phyloP scores from a whole-genome alignment of 2,113 vertebrate species.

The Sorex fumeus region DNA sequence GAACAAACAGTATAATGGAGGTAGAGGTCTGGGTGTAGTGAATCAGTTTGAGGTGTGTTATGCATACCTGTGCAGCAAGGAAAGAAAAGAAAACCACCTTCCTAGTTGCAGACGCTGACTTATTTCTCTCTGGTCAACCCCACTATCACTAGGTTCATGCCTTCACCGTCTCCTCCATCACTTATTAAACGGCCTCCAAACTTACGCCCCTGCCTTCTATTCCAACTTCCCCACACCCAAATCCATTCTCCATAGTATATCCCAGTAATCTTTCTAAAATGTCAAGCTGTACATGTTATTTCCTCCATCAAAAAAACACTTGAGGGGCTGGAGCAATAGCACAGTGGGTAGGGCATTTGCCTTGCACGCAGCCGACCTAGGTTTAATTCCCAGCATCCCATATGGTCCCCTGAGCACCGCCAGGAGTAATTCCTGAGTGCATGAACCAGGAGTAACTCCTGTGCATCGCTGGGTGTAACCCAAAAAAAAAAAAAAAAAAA shows the following conservation, averaged over 20 bases:
- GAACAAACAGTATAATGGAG: neutral
- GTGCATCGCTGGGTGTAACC: too few species aligned
- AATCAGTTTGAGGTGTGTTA: neutral
- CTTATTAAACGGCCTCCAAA: neutral
- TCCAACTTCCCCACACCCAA: neutral
- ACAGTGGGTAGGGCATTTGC: too few species aligned
- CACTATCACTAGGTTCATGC: neutral
- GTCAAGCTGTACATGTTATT: neutral
- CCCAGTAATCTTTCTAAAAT: slow-evolving; percentile 45
- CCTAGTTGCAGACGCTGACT: neutral
- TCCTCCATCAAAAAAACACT: neutral
- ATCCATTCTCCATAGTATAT: slow-evolving; percentile 32
- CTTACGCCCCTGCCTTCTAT: slow-evolving; percentile 23
- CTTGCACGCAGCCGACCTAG: too few species aligned
- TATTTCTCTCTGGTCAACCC: neutral
- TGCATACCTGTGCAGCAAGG: slow-evolving; percentile 15
- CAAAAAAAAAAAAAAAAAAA: too few species aligned
- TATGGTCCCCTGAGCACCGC: too few species aligned
- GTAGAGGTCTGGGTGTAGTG: slow-evolving; percentile 11
- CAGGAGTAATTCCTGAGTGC: too few species aligned
- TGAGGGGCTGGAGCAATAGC: too few species aligned
- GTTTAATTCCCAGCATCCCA: too few species aligned
- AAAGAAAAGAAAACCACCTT: slow-evolving; percentile 47
- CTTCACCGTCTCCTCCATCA: neutral
- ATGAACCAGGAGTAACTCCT: too few species aligned